phyloP scores from a whole-genome alignment of 2,797 vertebrate genomes.

The Sebastes elongatus region DNA sequence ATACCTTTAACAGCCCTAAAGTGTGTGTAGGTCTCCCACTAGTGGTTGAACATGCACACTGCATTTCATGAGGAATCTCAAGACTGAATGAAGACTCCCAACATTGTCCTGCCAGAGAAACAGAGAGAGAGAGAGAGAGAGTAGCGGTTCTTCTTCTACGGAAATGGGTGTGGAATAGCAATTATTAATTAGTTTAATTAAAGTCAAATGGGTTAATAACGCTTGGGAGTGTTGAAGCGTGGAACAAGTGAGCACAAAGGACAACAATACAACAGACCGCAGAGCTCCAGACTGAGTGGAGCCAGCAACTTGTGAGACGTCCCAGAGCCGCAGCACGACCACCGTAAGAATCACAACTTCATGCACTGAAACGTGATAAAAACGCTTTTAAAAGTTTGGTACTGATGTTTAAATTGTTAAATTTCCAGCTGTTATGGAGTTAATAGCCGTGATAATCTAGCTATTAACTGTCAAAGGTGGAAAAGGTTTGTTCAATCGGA shows the following conservation, averaged over 20 bases:
- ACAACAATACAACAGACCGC: slow-evolving; percentile 57
- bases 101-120: neutral
- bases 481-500: neutral
- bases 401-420: accelerated
- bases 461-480: neutral
- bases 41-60: slow-evolving; percentile 1
- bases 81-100: slow-evolving; percentile 22
- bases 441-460: neutral
- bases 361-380: slow-evolving; percentile 1
- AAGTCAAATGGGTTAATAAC: slow-evolving; percentile 27
- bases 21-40: slow-evolving; percentile 29
- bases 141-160: neutral
- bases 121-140: neutral
- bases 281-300: slow-evolving; percentile 82
- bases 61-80: neutral
- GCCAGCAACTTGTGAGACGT: slow-evolving; percentile 82
- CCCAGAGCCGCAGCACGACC: slow-evolving; percentile 79
- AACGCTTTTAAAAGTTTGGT: accelerated
- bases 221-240: slow-evolving; percentile 5
- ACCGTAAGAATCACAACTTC: slow-evolving; percentile 46
- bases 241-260: slow-evolving; percentile 57
- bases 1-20: neutral
- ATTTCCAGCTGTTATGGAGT: neutral
- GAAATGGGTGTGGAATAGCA: neutral
- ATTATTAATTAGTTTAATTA: slow-evolving; percentile 16